Base-by-base conservation (phyloP, 1,140 invertebrate genomes). In the Drosophila ironensis region DNA sequence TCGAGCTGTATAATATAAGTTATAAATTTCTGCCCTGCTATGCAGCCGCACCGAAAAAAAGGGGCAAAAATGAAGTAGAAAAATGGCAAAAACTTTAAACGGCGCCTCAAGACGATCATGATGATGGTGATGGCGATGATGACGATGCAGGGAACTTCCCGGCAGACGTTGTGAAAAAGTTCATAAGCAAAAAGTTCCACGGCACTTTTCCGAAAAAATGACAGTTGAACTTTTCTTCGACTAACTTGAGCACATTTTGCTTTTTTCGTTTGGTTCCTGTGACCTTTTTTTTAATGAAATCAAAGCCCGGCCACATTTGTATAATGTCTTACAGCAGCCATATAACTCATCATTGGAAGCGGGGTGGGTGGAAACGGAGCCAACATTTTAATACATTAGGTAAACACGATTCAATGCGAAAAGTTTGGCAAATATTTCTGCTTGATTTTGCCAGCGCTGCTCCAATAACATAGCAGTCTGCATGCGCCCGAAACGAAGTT, bases 331-430 rank as follows among this genome's bases (percentile, higher is more conserved):
- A 42, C 41, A 57, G 50, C 51, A 28, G 25, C 40, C 38, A 56
- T 51, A 75, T 72, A 81, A 52, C 68, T 76, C 72, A 72, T 69
- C 63, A 66, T 66, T 66, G 5, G 30, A 12, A 33, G 48, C 20
- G 20, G 48, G 17, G 6, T 14, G 17, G 17, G 27, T 5, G 27
- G 27, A 9, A 9, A 20, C 4, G 5, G 20, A 20, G 54, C 25
- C 8, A 72, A 80, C 59, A 80, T 82, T 82, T 82, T 82, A 82
- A 82, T 82, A 82, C 72, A 72, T 82, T 82, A 82, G 74, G 77
- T 82, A 82, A 82, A 82, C 73, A 71, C 68, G 64, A 70, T 46
- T 64, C 56, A 76, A 82, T 81, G 72, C 25, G 52, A 76, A 81
- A 81, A 81, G 60, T 81, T 82, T 77, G 54, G 28, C 56, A 81